Conservation (phyloP, 2,113 vertebrate species). For the Mus pahari region DNA sequence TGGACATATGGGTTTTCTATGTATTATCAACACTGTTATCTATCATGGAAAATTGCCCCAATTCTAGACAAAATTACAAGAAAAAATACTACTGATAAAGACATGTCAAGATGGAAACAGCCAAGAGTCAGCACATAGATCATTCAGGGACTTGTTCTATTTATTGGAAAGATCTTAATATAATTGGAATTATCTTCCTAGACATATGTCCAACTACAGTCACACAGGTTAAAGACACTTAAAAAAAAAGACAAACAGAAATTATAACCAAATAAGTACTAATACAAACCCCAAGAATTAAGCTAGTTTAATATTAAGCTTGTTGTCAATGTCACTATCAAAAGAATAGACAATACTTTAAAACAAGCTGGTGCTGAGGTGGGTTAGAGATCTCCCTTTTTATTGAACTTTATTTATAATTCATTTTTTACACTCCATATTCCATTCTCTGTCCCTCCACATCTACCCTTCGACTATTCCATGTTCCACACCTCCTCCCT, state of each 20-base stretch:
- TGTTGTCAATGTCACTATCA: background rate
- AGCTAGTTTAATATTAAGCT: conserved; percentile 10
- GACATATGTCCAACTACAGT: background rate
- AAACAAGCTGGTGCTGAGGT: background rate
- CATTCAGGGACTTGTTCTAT: background rate
- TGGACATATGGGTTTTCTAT: background rate
- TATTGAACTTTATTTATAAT: no score
- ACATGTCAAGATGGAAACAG: background rate
- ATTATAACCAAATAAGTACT: background rate
- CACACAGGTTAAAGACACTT: background rate
- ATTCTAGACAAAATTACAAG: conserved; percentile 22
- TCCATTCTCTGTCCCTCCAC: no score
- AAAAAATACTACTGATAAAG: background rate
- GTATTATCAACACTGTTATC: background rate
- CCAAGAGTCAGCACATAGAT: background rate
- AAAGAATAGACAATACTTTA: conserved; percentile 12
- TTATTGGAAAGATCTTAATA: background rate
- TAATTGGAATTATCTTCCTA: conserved; percentile 26
- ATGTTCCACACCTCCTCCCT: no score
- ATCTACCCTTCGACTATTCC: no score
- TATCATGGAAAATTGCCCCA: background rate
- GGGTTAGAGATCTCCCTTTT: background rate
- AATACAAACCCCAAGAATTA: background rate
- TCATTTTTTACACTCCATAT: no score
- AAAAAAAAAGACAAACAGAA: conserved; percentile 25